These are phyloP conservation scores for Haemorhous mexicanus DNA, from an alignment of 2,113 vertebrate species.

Conservation along the genomic window DNA sequence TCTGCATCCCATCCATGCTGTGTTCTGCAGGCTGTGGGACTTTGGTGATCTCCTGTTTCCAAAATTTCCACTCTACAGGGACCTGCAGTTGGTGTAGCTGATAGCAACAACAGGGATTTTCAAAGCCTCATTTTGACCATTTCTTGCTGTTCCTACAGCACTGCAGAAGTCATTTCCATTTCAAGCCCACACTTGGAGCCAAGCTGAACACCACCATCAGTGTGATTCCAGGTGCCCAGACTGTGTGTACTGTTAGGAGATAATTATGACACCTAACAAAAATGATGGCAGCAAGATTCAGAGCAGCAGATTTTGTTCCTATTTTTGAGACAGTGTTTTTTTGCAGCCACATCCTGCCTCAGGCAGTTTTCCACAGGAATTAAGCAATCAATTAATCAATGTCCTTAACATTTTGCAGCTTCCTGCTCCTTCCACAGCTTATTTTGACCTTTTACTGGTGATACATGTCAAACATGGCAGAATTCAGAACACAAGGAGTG, in stretches of 20 bases:
- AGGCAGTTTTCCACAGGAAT: background rate
- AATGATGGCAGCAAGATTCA: background rate
- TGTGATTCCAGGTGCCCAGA: background rate
- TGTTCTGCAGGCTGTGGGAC: background rate
- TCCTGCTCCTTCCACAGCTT: background rate
- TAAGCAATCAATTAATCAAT: background rate
- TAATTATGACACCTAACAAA: background rate
- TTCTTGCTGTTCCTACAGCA: background rate
- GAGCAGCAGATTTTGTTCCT: background rate
- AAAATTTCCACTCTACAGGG: background rate
- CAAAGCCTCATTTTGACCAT: background rate
- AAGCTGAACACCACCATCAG: background rate
- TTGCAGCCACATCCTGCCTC: background rate
- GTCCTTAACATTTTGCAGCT: background rate
- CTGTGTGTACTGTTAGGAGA: background rate
- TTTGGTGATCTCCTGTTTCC: background rate
- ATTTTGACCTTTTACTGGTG: background rate
- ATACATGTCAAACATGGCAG: background rate
- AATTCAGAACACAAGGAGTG: background rate
- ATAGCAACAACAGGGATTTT: background rate
- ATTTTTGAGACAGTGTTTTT: background rate
- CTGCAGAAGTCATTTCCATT: background rate
- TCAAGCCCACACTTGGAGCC: background rate
- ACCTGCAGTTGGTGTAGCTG: background rate
- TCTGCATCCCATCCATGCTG: rapidly evolving